A percentile compares a stretch with the other conserved stretches of the same genome.
Conservation (phyloP, 2,113 vertebrate genomes). For the Dasyprocta punctata region DNA sequence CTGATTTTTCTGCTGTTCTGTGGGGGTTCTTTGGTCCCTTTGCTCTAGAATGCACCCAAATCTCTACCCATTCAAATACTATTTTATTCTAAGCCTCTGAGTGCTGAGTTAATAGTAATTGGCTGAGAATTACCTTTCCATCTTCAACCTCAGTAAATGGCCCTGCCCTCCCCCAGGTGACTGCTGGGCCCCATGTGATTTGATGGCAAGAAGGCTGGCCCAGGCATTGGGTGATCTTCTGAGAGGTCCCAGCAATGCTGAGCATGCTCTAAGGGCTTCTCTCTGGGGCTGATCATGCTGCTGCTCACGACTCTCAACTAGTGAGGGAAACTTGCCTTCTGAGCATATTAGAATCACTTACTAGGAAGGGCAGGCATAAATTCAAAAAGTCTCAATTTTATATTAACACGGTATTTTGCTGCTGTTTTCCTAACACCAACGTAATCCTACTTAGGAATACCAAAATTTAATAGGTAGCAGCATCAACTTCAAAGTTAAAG, state of each 20-base stretch:
- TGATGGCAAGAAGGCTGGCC: not conserved
- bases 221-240: not conserved
- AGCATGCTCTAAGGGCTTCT: not conserved
- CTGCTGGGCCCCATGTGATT: not conserved
- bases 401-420: not conserved
- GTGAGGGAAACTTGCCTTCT: not conserved
- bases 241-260: not conserved
- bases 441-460: not conserved
- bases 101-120: not conserved
- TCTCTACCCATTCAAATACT: not conserved
- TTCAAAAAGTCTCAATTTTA: not conserved
- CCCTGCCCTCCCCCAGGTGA: not conserved
- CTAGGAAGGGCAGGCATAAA: not conserved
- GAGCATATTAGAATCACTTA: not conserved
- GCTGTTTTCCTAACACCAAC: not conserved
- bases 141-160: not conserved
- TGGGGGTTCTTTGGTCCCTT: not conserved
- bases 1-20: not conserved
- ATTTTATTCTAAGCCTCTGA: not conserved
- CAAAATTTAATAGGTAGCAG: not conserved
- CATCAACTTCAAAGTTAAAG: slow-evolving; percentile 13
- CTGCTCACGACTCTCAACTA: not conserved
- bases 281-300: not conserved
- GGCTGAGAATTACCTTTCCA: not conserved
- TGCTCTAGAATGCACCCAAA: not conserved